Base-by-base conservation (phyloP, 1,140 invertebrate genomes). In the Polypedilum pembai region DNA sequence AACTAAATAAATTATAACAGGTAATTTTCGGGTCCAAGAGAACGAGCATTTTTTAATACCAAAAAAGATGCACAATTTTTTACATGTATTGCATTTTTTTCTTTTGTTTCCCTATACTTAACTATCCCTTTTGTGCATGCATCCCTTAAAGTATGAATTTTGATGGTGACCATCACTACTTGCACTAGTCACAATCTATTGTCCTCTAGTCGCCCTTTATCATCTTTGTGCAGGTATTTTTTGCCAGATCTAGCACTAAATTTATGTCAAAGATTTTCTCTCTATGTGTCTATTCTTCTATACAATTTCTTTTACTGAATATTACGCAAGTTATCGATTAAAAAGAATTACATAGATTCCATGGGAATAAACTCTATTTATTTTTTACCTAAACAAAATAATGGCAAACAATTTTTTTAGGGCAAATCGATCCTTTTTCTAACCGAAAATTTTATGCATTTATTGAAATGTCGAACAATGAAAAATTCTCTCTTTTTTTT, bases 381-480 rank as follows among this genome's bases (percentile, higher is more conserved):
- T 33, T 33, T 33, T 33, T 33, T 33, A 33, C 17, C 65, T 18
- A 69, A 69, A 7, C n/a, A 69, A 20, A 5, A 33, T 33, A 69
- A 69, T 69, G 65, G n/a, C 20, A 69, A 20, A 69, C 17, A 20
- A 69, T 20, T 69, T 69, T 69, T 69, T 69, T 69, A 69, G 20
- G 65, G 65, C 20, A 69, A 69, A 18, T 20, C 8, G 65, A 18
- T 69, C 17, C 20, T 69, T 33, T 33, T 33, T 33, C 24, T 33
- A 33, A 33, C 24, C 5, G 24, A 18, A 69, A 20, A 69, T 69
- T 69, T 69, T 69, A 69, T 69, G 65, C 65, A 69, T 69, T 69
- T 69, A 69, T 69, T 69, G 65, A 69, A 69, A 69, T 69, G 18
- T 69, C 65, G 65, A 69, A 69, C 65, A 69, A 69, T 18, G 65